Evolutionary conservation across 1,140 invertebrate species (phyloP).

Genomic region (Aporrectodea caliginosa): DNA sequence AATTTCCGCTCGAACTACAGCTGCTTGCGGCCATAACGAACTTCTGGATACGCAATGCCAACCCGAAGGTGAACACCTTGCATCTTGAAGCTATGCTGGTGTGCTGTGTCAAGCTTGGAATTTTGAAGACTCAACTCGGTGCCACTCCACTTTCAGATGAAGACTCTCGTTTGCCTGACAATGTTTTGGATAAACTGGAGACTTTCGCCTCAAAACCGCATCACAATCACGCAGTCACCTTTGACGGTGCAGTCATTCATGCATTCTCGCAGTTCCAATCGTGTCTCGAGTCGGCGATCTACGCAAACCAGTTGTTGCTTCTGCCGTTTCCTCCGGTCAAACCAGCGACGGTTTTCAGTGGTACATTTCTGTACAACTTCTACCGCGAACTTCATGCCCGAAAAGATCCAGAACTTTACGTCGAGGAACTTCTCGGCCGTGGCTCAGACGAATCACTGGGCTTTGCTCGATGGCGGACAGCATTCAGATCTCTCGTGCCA

Average conservation of each 20-base stretch:
- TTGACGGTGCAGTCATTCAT: constrained; percentile 42
- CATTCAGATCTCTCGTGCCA: not conserved
- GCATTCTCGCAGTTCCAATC: constrained; percentile 46
- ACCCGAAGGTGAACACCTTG: not conserved
- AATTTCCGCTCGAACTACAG: not conserved
- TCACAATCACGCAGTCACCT: not conserved
- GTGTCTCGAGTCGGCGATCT: constrained; percentile 37
- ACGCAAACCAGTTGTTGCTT: constrained; percentile 45
- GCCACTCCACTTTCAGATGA: not conserved
- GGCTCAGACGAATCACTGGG: not conserved
- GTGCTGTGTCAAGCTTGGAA: not conserved
- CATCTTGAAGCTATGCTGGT: not conserved
- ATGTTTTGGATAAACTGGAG: not conserved
- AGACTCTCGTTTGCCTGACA: not conserved
- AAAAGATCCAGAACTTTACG: not conserved
- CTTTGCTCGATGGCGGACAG: not conserved
- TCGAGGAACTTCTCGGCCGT: not conserved
- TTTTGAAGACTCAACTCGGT: not conserved
- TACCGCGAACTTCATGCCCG: not conserved
- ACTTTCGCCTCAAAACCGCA: not conserved
- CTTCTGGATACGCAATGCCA: not conserved
- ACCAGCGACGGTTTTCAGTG: not conserved
- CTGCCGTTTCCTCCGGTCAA: constrained; percentile 36
- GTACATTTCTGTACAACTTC: constrained; percentile 6
- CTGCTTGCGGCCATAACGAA: constrained; percentile 5